Evolutionary conservation across 1,140 invertebrate species (phyloP).

Genomic region (Stegodyphus dumicola): DNA sequence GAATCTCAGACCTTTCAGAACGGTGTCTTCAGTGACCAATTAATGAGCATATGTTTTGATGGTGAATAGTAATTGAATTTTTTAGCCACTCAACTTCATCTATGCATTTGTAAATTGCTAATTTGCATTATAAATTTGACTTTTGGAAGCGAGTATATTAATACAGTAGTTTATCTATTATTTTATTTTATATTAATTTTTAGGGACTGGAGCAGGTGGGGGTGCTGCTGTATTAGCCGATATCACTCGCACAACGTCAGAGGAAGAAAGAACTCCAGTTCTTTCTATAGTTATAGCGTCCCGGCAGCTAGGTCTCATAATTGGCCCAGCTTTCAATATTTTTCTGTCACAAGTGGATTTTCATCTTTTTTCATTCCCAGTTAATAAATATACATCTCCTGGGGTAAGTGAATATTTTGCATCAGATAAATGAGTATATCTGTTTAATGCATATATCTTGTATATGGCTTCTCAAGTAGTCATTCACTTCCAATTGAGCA

Average conservation of each 20-base stretch:
- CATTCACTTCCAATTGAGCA: too few species aligned
- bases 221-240: conserved; percentile 65
- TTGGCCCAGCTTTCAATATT: conserved; percentile 67
- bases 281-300: conserved; percentile 66
- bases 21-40: too few species aligned
- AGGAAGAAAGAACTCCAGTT: conserved; percentile 66
- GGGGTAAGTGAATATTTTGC: conserved; percentile 65
- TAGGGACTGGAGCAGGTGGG: conserved; percentile 66
- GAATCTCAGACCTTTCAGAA: too few species aligned
- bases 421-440: not conserved
- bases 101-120: too few species aligned
- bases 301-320: conserved; percentile 66
- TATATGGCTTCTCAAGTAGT: too few species aligned
- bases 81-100: too few species aligned
- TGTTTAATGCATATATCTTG: too few species aligned
- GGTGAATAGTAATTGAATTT: too few species aligned
- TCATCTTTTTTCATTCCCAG: conserved; percentile 65
- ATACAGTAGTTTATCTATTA: too few species aligned
- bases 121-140: too few species aligned
- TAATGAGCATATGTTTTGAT: too few species aligned
- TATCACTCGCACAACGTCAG: conserved; percentile 65
- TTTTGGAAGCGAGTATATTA: too few species aligned
- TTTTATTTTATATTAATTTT: not conserved
- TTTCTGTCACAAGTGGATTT: conserved; percentile 67
- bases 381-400: conserved; percentile 67